These are phyloP conservation scores for Polia nebulosa DNA, from an alignment of 2,888 invertebrate genomes.

Conservation along the genomic window DNA sequence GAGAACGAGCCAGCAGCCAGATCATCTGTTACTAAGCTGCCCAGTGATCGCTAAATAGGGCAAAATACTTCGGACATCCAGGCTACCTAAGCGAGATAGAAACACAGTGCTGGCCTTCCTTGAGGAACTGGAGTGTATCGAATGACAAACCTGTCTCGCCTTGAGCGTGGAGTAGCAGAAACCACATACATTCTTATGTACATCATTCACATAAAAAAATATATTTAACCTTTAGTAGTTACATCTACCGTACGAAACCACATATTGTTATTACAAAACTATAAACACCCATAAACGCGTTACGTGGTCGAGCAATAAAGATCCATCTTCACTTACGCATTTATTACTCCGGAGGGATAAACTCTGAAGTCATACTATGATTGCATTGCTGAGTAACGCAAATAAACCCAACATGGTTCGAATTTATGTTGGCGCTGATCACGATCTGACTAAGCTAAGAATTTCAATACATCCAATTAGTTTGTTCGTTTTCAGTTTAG, in stretches of 20 bases:
- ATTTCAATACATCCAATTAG: constrained; percentile 22
- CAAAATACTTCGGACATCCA: too few species aligned
- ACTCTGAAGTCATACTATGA: constrained; percentile 9
- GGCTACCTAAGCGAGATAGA: too few species aligned
- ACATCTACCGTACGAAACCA: background rate
- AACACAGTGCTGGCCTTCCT: too few species aligned
- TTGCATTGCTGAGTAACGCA: constrained; percentile 18
- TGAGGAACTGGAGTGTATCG: too few species aligned
- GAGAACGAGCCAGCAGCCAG: too few species aligned
- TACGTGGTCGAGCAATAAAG: constrained; percentile 22
- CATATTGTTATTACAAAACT: background rate
- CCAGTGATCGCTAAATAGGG: too few species aligned
- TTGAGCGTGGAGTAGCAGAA: too few species aligned
- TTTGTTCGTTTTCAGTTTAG: constrained; percentile 23
- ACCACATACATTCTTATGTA: too few species aligned
- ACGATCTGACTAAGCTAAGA: constrained; percentile 25
- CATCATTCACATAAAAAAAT: too few species aligned
- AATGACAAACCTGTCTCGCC: too few species aligned
- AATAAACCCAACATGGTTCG: constrained; percentile 40
- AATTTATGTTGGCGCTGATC: constrained; percentile 23
- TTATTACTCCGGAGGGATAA: constrained; percentile 27
- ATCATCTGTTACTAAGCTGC: too few species aligned
- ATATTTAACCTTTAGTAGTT: background rate
- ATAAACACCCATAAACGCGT: background rate
- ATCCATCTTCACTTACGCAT: constrained; percentile 21